These are phyloP conservation scores for Myiotriccus ornatus DNA, from an alignment of 2,797 vertebrate genomes.

Conservation along the genomic window DNA sequence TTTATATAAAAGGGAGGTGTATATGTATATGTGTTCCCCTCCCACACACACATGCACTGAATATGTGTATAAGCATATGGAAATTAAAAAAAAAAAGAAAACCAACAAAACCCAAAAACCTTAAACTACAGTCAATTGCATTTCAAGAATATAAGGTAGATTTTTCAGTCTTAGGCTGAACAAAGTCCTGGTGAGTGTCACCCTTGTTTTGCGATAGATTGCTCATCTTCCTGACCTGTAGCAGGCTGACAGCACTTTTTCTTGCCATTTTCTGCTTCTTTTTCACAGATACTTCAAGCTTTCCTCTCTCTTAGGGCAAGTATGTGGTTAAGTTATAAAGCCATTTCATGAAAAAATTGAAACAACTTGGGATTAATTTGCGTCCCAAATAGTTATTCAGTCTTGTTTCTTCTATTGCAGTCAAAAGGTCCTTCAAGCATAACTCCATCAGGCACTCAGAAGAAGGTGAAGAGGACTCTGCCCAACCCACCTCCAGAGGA, in stretches of 20 bases:
- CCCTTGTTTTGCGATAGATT: background rate
- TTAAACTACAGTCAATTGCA: background rate
- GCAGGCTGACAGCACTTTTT: background rate
- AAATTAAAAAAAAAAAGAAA: background rate
- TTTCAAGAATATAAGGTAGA: background rate
- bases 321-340: background rate
- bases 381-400: background rate
- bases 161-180: background rate
- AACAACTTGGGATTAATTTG: background rate
- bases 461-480: conserved; percentile 97
- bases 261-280: background rate
- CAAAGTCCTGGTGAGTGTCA: background rate
- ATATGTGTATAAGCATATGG: background rate
- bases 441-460: conserved; percentile 86
- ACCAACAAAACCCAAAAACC: background rate
- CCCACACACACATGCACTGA: background rate
- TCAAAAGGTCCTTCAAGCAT: conserved; percentile 82
- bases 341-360: background rate
- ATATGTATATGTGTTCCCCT: background rate
- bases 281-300: background rate
- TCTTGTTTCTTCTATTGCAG: conserved; percentile 74
- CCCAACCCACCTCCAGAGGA: conserved; percentile 97
- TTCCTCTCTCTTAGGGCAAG: background rate
- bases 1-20: background rate
- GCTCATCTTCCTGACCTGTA: background rate